A percentile compares a stretch with the other conserved stretches of the same genome.
Conservation (phyloP, 2,797 vertebrate genomes). For the Balearica regulorum region DNA sequence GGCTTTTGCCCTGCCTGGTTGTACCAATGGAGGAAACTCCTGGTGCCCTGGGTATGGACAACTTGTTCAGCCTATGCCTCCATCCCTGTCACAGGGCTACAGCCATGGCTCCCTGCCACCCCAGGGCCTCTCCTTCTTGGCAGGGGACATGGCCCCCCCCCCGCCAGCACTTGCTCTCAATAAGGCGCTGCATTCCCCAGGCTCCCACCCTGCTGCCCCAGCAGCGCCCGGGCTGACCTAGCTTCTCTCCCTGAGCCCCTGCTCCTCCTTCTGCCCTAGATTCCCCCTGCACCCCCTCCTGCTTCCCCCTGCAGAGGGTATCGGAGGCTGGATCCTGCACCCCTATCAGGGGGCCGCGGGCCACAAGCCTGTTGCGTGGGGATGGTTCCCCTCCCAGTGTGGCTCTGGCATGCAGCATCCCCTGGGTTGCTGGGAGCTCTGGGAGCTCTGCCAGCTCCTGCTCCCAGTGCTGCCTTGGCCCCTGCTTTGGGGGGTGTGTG, state of each 20-base stretch:
- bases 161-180: neutral
- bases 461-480: neutral
- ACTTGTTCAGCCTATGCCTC: neutral
- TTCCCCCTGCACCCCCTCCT: neutral
- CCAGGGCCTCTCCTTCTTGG: neutral
- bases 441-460: conserved; percentile 35
- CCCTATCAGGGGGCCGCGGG: neutral
- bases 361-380: neutral
- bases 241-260: neutral
- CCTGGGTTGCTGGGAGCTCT: neutral
- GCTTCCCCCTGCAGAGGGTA: neutral
- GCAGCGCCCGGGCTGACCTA: conserved; percentile 8
- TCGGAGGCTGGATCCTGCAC: neutral
- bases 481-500: neutral
- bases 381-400: neutral
- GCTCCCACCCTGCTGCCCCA: neutral
- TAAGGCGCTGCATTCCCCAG: neutral
- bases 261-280: conserved; percentile 55
- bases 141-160: accelerated
- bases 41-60: neutral
- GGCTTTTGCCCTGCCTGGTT: neutral
- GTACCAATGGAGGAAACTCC: neutral
- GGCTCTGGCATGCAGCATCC: neutral
- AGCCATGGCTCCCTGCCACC: neutral
- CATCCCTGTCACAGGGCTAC: accelerated